Evolutionary conservation across 1,140 invertebrate genomes (phyloP).

Genomic region (Drosophila punjabiensis): DNA sequence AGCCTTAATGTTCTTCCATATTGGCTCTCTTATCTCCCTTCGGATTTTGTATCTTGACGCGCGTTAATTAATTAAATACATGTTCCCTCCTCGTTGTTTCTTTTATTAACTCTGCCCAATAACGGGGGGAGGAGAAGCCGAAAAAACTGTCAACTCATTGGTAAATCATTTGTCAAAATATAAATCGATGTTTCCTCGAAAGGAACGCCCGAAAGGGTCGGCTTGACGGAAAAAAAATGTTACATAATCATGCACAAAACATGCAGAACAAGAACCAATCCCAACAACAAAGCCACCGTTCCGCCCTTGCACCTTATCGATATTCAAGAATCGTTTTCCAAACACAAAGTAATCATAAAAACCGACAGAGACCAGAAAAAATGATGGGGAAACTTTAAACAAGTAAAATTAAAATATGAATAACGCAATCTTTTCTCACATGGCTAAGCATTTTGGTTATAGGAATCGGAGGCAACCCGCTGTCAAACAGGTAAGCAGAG

Average conservation of each 20-base stretch:
- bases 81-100: constrained; percentile 54
- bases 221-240: constrained; percentile 51
- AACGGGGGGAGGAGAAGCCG: not conserved
- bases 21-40: constrained; percentile 47
- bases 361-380: constrained; percentile 9
- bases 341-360: constrained; percentile 52
- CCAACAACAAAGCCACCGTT: constrained; percentile 64
- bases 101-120: constrained; percentile 54
- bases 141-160: constrained; percentile 79
- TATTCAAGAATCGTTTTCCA: constrained; percentile 79
- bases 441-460: constrained; percentile 70
- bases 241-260: constrained; percentile 76
- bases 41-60: constrained; percentile 61
- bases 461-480: constrained; percentile 60
- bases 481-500: constrained; percentile 75
- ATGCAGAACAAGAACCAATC: constrained; percentile 49
- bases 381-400: constrained; percentile 51
- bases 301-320: constrained; percentile 74
- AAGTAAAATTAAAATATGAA: constrained; percentile 83
- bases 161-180: constrained; percentile 82
- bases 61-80: constrained; percentile 77
- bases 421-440: constrained; percentile 83
- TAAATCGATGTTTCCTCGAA: constrained; percentile 68
- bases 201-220: constrained; percentile 21
- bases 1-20: constrained; percentile 24